Conservation (phyloP, 2,888 invertebrate genomes). For the Hirtodrosophila confusa region DNA sequence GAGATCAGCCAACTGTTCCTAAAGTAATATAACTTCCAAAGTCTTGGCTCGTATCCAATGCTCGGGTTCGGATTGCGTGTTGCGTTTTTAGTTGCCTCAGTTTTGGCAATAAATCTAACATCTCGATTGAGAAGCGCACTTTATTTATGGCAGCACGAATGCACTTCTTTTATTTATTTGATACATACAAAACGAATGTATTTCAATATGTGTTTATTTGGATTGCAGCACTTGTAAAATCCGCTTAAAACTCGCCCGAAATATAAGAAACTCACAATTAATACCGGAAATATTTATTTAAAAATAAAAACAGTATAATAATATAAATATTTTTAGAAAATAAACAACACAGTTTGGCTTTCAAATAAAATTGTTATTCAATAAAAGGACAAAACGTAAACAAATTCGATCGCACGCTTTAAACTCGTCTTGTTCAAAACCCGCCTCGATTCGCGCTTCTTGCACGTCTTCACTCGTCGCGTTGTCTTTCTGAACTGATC, state of each 20-base stretch:
- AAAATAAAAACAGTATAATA: too few relatives aligned
- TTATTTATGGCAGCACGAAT: conserved; percentile 52
- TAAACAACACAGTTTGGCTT: too few relatives aligned
- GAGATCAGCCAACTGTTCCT: conserved; percentile 13
- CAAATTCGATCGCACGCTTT: conserved; percentile 16
- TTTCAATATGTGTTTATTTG: too few relatives aligned
- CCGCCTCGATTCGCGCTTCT: conserved; percentile 20
- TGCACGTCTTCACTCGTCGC: conserved; percentile 50
- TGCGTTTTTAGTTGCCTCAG: conserved; percentile 25
- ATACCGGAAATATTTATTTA: background rate
- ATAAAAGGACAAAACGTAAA: conserved; percentile 3
- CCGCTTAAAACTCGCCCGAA: too few relatives aligned
- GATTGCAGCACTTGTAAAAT: too few relatives aligned
- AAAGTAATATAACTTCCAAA: conserved; percentile 34
- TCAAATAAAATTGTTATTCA: background rate
- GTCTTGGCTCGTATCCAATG: background rate
- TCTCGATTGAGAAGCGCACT: conserved; percentile 39
- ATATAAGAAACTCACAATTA: too few relatives aligned
- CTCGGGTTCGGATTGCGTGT: conserved; percentile 47
- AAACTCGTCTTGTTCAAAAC: conserved; percentile 9
- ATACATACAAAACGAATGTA: background rate
- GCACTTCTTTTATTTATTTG: conserved; percentile 31
- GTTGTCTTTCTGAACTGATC: conserved; percentile 47
- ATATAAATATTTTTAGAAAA: background rate
- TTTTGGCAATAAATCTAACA: conserved; percentile 53